These are phyloP conservation scores for Mimas tiliae DNA, from an alignment of 2,888 invertebrate genomes.

Conservation along the genomic window DNA sequence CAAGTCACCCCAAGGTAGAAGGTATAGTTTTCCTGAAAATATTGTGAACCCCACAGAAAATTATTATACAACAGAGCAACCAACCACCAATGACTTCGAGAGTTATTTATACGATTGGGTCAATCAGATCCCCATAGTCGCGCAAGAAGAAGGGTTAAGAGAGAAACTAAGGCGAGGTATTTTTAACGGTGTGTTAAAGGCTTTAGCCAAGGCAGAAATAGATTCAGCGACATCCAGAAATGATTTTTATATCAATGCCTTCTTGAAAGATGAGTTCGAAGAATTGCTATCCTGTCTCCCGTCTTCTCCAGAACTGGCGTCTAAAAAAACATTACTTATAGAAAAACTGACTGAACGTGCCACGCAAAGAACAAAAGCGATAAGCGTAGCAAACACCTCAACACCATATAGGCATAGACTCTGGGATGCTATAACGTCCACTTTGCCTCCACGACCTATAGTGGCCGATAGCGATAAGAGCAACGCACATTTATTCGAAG, in stretches of 20 bases:
- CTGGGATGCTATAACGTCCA: background rate
- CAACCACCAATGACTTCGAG: conserved; percentile 48
- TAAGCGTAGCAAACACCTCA: conserved; percentile 43
- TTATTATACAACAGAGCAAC: conserved; percentile 35
- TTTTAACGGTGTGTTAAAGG: conserved; percentile 61
- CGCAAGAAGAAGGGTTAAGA: conserved; percentile 43
- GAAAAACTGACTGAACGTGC: conserved; percentile 58
- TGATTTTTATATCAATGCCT: conserved; percentile 59
- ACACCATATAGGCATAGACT: conserved; percentile 48
- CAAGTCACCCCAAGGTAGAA: background rate
- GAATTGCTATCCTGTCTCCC: conserved; percentile 58
- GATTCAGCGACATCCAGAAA: conserved; percentile 53
- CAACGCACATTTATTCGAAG: conserved; percentile 47
- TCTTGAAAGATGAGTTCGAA: conserved; percentile 66
- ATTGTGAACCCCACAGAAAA: background rate
- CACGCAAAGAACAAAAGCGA: conserved; percentile 42
- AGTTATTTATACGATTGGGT: conserved; percentile 59
- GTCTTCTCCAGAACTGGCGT: conserved; percentile 50
- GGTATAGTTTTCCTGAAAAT: background rate
- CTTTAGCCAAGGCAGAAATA: conserved; percentile 57
- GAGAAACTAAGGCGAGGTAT: conserved; percentile 56
- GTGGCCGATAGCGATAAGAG: conserved; percentile 33
- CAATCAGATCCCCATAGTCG: conserved; percentile 53
- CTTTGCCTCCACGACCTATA: background rate
- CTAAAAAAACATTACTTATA: conserved; percentile 53